Percentiles rank a stretch among this genome's conserved stretches.
phyloP scores from a whole-genome alignment of 2,797 vertebrate species.

The Stomatorhinus walkeri region DNA sequence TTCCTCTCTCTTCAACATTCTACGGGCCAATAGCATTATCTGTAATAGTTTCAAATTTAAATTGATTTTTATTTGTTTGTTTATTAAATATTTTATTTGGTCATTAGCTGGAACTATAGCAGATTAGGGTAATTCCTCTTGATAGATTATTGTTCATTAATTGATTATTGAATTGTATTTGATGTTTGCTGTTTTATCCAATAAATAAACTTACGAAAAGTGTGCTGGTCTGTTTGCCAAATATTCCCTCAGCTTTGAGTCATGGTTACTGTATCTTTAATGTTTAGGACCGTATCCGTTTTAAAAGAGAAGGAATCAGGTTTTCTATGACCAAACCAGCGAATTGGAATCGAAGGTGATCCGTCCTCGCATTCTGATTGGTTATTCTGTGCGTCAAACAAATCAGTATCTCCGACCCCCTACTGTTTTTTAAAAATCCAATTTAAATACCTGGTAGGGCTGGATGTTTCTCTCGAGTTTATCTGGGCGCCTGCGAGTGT shows the following conservation, averaged over 20 bases:
- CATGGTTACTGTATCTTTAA: slow-evolving; percentile 50
- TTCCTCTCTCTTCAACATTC: neutral
- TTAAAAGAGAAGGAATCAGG: neutral
- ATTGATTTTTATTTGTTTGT: neutral
- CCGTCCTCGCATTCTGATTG: slow-evolving; percentile 41
- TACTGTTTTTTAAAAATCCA: slow-evolving; percentile 40
- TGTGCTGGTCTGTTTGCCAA: neutral
- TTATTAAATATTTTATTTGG: neutral
- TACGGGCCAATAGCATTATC: neutral
- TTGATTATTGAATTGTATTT: neutral
- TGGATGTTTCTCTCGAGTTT: neutral
- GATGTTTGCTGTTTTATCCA: neutral
- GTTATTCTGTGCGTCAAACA: slow-evolving; percentile 36
- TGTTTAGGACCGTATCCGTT: slow-evolving; percentile 13
- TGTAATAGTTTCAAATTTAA: neutral
- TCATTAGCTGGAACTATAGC: neutral
- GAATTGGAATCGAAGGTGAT: slow-evolving; percentile 35
- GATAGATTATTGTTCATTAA: neutral
- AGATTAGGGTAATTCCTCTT: neutral
- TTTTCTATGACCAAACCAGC: slow-evolving; percentile 19
- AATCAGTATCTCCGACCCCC: slow-evolving; percentile 20
- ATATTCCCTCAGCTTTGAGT: neutral
- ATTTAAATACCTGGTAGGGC: slow-evolving; percentile 23
- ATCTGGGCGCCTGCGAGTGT: slow-evolving; percentile 22
- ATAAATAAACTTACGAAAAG: neutral